Evolutionary conservation across 2,113 vertebrate species (phyloP).

Genomic region (Cepphus grylle): DNA sequence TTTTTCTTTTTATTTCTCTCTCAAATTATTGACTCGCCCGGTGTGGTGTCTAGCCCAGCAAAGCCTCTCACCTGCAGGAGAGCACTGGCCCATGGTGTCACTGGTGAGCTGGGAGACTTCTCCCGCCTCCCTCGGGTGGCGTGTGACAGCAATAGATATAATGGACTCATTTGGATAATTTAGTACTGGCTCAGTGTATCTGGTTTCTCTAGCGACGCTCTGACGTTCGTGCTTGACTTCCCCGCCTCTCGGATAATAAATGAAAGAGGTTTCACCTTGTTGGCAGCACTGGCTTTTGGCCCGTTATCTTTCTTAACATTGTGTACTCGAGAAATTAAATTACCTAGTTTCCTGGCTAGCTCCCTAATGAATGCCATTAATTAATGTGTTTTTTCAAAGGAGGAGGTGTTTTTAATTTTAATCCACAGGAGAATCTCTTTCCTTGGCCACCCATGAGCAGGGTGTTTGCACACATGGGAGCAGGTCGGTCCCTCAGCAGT

Average conservation of each 20-base stretch:
- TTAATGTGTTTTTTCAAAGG: conserved; percentile 31
- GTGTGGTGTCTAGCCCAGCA: neutral
- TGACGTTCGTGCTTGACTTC: conserved; percentile 58
- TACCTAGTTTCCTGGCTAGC: conserved; percentile 13
- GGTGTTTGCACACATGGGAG: neutral
- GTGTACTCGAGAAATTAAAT: conserved; percentile 47
- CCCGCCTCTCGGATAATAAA: conserved; percentile 40
- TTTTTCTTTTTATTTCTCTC: neutral
- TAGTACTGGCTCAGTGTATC: conserved; percentile 7
- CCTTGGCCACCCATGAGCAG: neutral
- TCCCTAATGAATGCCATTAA: conserved; percentile 54
- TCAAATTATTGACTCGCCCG: fast-evolving
- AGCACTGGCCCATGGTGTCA: neutral
- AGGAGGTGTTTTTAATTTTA: conserved; percentile 11
- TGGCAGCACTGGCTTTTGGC: neutral
- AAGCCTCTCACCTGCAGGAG: neutral
- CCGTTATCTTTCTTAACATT: neutral
- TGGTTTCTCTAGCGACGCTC: conserved; percentile 45
- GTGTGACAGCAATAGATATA: conserved; percentile 71
- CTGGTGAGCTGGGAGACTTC: neutral
- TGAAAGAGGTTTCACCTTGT: conserved; percentile 52
- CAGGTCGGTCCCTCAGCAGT: fast-evolving
- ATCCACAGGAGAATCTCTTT: neutral
- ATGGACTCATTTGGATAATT: conserved; percentile 69
- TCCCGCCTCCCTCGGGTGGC: neutral